Conservation (phyloP, 2,797 vertebrate genomes). For the Ctenopoma kingsleyae region DNA sequence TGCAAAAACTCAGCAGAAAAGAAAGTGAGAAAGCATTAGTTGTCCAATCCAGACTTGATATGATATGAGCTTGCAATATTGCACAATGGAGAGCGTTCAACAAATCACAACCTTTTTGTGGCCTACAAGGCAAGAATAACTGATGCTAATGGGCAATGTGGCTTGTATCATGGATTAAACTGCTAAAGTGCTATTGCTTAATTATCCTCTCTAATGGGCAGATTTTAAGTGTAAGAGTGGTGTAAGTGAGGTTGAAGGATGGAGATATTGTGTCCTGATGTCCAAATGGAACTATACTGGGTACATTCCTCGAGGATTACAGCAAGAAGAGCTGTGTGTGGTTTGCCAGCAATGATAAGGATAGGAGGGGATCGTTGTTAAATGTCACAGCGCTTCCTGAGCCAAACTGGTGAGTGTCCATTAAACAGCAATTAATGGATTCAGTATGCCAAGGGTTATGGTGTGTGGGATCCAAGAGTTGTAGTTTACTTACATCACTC, state of each 20-base stretch:
- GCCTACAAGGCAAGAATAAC: background rate
- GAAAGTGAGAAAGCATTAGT: background rate
- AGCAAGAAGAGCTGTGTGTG: conserved; percentile 59
- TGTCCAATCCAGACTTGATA: background rate
- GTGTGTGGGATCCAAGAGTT: conserved; percentile 8
- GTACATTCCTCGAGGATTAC: conserved; percentile 74
- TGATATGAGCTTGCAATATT: conserved; percentile 1
- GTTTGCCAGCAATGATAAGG: conserved; percentile 50
- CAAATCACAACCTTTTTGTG: background rate
- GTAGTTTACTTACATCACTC: conserved; percentile 13
- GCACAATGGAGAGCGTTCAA: conserved; percentile 10
- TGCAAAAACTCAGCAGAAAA: background rate
- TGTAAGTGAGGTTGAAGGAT: conserved; percentile 25
- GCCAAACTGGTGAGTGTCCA: conserved; percentile 35
- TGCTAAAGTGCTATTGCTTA: conserved; percentile 11
- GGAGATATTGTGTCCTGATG: conserved; percentile 49
- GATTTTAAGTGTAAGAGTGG: conserved; percentile 30
- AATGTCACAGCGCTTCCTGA: conserved; percentile 57
- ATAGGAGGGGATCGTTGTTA: conserved; percentile 48
- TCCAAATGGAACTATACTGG: conserved; percentile 52
- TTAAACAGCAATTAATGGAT: conserved; percentile 52
- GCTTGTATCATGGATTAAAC: background rate
- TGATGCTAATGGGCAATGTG: background rate
- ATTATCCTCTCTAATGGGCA: conserved; percentile 14
- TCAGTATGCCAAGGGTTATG: conserved; percentile 32